Evolutionary conservation across 2,113 vertebrate species (phyloP), one percentile per base, ranked within the genome.

Genomic region (Rhynchomys soricoides): DNA sequence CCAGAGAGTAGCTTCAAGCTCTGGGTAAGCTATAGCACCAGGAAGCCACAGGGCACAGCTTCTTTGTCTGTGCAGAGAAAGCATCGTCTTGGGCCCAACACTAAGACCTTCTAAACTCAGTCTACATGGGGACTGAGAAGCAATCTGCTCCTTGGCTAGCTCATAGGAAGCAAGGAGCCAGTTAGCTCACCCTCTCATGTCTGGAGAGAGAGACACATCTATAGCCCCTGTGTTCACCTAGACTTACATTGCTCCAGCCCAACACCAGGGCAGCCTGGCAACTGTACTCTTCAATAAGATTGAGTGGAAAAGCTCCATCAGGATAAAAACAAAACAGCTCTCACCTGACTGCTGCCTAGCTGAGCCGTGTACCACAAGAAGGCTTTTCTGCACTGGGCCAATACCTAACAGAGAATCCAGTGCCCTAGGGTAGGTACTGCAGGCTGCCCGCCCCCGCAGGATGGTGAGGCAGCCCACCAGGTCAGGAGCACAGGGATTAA

Each of bases 401-500:
- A 97, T 98, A 98, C 98, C 98, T 98, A 98, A 98, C 62, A 93
- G 95, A 97, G 93, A 97, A 98, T 91, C 97, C 68, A 95, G 96
- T 75, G 95, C 95, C 96, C 0, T 3, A 59, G 89, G 89, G 98
- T 93, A 98, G 97, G 6, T 19, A 92, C 98, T 89, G 93, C 96
- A 97, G 1, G 93, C 95, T 45, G 95, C 10, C 97, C 64, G 97
- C 98, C 96, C 94, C 40, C 0, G 98, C 97, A 21, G 98, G 97
- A 95, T 0, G 29, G 57, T 86, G 91, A 96, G 97, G 77, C 6
- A 3, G 89, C 98, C 97, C 94, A 16, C 26, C 87, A 94, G 97
- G 96, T 95, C 92, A 62, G 97, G 95, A 98, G 96, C 98, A 97
- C 97, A 90, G 97, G 98, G 98, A 98, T 99, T 99, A 99, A 98